Evolutionary conservation across 2,888 invertebrate species (phyloP), one percentile per base, ranked within the genome.

Genomic region (Pammene fasciana): DNA sequence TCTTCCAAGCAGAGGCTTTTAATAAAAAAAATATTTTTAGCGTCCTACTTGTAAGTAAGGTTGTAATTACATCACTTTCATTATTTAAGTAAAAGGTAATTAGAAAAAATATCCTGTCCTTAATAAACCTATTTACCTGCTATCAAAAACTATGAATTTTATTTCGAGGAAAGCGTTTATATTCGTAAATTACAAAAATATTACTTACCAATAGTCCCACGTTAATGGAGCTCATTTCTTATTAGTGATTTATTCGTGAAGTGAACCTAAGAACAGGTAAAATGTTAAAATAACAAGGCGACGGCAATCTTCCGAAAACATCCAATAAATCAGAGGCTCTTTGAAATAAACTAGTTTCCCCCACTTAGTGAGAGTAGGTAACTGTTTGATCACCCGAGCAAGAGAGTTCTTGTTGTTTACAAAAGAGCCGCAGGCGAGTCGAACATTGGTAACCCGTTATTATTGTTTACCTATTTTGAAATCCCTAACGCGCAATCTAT

Each of bases 331-430:
- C 68, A 52, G 41, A 18, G 64, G 14, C 57, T 65, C 64, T 65
- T 65, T 52, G 57, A 57, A 65, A 54, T 65, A 52, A 68, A 65
- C 64, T 68, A 64, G 56, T 57, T 68, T 65, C 57, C n/a, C 45
- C 26, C 68, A 68, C 64, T 68, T 65, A 65, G 52, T 14, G 57
- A 36, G 36, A 64, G 45, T 36, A 68, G n/a, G 45, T 36, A 68
- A 11, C 52, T 45, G 54, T 68, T 68, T 65, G 64, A 64, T 59
- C 64, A 65, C 45, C 65, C 52, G 45, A 54, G 64, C 45, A 9
- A 26, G 26, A 45, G 18, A 7, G 7, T 43, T 43, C 34, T 7
- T 34, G 16, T n/a, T 34, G 54, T 34, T 34, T 54, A 54, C 26
- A 26, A 26, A 26, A 26, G 26, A 26, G 26, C 26, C 52, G 8